Base-by-base conservation (phyloP, 2,113 vertebrate genomes). In the Nycticebus coucang region DNA sequence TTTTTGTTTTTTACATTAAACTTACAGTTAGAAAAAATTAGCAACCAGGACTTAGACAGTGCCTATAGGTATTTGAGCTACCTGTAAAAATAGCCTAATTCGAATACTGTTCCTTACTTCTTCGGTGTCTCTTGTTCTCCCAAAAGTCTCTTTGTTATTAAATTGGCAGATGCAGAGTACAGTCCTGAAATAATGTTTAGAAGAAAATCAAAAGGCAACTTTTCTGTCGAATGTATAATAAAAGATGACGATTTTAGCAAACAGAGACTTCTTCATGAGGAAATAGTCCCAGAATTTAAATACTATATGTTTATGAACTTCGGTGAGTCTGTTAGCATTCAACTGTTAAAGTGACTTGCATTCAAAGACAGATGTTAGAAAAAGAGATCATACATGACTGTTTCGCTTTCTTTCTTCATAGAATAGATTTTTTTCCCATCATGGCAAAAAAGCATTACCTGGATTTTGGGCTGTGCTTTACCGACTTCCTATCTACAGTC, bases 21-120 rank as follows among this genome's bases (percentile, higher is more conserved):
- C 28, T 95, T 96, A 93, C 87, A 93, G 80, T 96, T 94, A 97
- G 93, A 97, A 97, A 75, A 96, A 94, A 95, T 97, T 98, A 96
- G 95, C 84, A 95, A 75, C 41, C n/a, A 95, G 89, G 53, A 68
- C 88, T 94, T 55, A 87, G 74, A 74, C 64, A 87, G 68, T 50
- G 68, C 68, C 35, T 88, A 71, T 95, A 95, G 92, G 85, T 93
- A 89, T 93, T 50, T 84, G 82, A 95, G 86, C 93, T 97, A 95
- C 95, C 86, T 97, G 78, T 72, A 89, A 95, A 96, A 83, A 55
- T 33, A 17, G 60, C 96, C 71, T 84, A 92, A 96, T 97, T 95
- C 86, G 91, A 94, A 93, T 24, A 4, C 2, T 77, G 64, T 97
- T 24, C 0, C 26, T 81, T 69, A 1, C 21, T 87, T 33, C 35